Evolutionary conservation across 2,888 invertebrate genomes (phyloP), one percentile per base, ranked within the genome.

Genomic region (Chirona hameri): DNA sequence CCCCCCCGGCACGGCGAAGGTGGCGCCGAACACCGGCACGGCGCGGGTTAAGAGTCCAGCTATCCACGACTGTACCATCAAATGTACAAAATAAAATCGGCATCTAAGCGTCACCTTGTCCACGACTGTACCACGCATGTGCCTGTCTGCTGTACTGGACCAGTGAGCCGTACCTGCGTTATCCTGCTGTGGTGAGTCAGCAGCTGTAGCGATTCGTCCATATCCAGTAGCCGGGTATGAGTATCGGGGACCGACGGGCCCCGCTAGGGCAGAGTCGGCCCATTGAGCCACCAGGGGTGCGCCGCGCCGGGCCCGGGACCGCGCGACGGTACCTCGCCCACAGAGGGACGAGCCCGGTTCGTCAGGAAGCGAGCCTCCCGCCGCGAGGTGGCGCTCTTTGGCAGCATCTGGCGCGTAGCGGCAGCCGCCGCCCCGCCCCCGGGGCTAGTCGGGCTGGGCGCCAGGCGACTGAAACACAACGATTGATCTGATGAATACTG

Each of bases 321-420:
- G 12, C 12, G 27, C 24, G 69, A 9, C 27, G 69, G 69, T 2
- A 9, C 14, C 9, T 9, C 69, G 7, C 12, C 69, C 69, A 18
- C 18, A 12, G 18, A 7, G 10, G 65, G 27, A 7, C 72, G 72
- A 29, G 31, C 12, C 72, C 31, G 72, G 72, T 72, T 72, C 31
- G 72, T 72, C 15, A 2, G 3, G 31, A 72, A 72, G 31, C 72
- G 72, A 7, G 31, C 2, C 14, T 31, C 4, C 4, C 72, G 72
- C 72, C n/a, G 31, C 14, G 72, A 72, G 29, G 72, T 72, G 72
- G 72, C 72, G 72, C 72, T 72, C 72, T 72, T 72, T 29, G 72
- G 29, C 72, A 72, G 72, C 29, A 72, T 12, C 18, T 72, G 72
- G 3, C 72, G 72, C 3, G 72, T 31, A 29, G 31, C 15, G 31